Evolutionary conservation across 2,888 invertebrate genomes (phyloP), one percentile per base, ranked within the genome.

Genomic region (Bellardia pandia): DNA sequence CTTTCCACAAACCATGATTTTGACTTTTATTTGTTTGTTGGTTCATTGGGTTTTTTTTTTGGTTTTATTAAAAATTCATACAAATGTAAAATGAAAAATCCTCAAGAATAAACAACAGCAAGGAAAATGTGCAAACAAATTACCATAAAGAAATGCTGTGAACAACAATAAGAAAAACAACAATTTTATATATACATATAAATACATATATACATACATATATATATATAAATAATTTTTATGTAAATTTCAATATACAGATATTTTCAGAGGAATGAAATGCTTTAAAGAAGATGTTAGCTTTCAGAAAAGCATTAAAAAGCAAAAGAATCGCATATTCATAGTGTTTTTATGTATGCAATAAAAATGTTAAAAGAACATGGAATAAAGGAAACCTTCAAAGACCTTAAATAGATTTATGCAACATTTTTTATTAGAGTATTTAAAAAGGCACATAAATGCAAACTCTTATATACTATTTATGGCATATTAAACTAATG

Each of bases 51-150:
- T 60, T 66, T 42, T 8, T 53, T 30, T 33, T 71, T 23, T 23
- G 23, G 23, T 45, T 40, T 66, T 60, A 68, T 77, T 68, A 90
- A 91, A 91, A 91, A 91, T 90, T 91, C 90, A 91, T 90, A 89
- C 90, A 90, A 90, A 88, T 91, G 89, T 90, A 90, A 90, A 90
- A 91, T 89, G 90, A 90, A 91, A 79, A 91, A 91, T 91, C 90
- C 91, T 89, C 90, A 92, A 91, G 91, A 64, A 82, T n/a, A 71
- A 69, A 79, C 37, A 79, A 66, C 11, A 58, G n/a, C 23, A 58
- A 58, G 9, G 13, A 56, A 64, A 68, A 42, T 9, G 14, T 23
- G 48, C 45, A 51, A 45, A 79, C 33, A 75, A 85, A 85, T 80
- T 80, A 71, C 56, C 85, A 80, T 72, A 76, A 62, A 48, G 42